These are phyloP conservation scores for Remorina albescens DNA, from an alignment of 2,797 vertebrate genomes.

Conservation along the genomic window DNA sequence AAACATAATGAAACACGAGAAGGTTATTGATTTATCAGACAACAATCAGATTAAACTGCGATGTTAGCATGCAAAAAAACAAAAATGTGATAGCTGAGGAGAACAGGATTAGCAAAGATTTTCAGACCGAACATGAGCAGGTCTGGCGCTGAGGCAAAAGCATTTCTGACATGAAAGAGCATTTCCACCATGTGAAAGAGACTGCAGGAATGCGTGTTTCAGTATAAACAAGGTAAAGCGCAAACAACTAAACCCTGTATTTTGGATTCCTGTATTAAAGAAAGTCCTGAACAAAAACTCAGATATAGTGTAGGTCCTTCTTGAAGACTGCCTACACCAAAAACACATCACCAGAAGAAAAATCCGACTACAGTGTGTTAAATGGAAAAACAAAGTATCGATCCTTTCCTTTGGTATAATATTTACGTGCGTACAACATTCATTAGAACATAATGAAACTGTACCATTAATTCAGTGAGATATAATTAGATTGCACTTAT, in stretches of 20 bases:
- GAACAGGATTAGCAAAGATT: neutral
- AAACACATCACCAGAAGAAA: neutral
- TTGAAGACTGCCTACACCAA: neutral
- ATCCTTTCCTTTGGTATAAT: neutral
- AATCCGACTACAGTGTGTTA: too few species aligned
- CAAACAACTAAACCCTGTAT: neutral
- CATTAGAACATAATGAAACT: neutral
- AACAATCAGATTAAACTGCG: neutral
- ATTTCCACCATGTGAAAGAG: neutral
- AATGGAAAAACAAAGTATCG: neutral
- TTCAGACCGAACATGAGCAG: neutral
- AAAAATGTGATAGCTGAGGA: neutral
- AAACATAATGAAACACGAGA: conserved; percentile 15
- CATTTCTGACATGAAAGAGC: neutral
- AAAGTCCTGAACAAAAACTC: neutral
- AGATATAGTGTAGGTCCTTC: neutral
- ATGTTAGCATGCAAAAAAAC: neutral
- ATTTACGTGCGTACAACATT: neutral
- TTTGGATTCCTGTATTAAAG: neutral
- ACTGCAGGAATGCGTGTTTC: neutral
- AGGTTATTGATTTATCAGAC: neutral
- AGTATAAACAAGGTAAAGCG: neutral
- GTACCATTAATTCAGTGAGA: neutral
- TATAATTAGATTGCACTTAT: conserved; percentile 17
- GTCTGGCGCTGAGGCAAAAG: neutral